A percentile compares a stretch with the other conserved stretches of the same genome.
Evolutionary conservation across 2,888 invertebrate genomes (phyloP).

Genomic region (Drosophila tripunctata): DNA sequence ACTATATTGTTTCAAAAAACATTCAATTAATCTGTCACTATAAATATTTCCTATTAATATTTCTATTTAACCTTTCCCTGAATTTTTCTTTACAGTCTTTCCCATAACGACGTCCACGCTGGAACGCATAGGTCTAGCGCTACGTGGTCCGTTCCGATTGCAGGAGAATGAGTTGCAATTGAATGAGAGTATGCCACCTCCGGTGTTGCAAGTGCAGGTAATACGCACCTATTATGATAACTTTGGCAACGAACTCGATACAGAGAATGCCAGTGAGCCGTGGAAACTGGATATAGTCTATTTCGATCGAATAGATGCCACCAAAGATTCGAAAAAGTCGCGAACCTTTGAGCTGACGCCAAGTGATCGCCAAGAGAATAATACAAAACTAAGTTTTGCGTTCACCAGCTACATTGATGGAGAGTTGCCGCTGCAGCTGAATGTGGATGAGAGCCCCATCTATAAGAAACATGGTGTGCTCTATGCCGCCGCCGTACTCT

Average conservation of each 20-base stretch:
- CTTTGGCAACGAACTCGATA: slow-evolving; percentile 58
- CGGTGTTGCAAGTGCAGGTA: slow-evolving; percentile 69
- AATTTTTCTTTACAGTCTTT: slow-evolving; percentile 64
- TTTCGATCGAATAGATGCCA: slow-evolving; percentile 81
- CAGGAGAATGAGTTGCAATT: slow-evolving; percentile 83
- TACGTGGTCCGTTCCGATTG: slow-evolving; percentile 87
- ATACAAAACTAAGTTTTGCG: slow-evolving; percentile 73
- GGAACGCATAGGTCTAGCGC: slow-evolving; percentile 85
- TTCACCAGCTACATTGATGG: slow-evolving; percentile 78
- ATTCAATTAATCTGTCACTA: too few relatives aligned
- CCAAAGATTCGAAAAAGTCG: slow-evolving; percentile 84
- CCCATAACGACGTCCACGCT: slow-evolving; percentile 79
- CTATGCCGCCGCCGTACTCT: slow-evolving; percentile 89
- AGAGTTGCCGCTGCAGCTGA: slow-evolving; percentile 85
- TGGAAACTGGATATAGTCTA: slow-evolving; percentile 83
- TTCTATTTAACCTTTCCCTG: not conserved
- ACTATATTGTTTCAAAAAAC: too few relatives aligned
- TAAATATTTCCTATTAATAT: not conserved
- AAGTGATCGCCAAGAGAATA: slow-evolving; percentile 64
- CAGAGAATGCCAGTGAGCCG: slow-evolving; percentile 67
- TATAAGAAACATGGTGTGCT: slow-evolving; percentile 89
- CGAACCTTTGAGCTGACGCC: slow-evolving; percentile 74
- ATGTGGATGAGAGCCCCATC: slow-evolving; percentile 88
- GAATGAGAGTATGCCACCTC: slow-evolving; percentile 59
- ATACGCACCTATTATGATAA: slow-evolving; percentile 74